Base-by-base conservation (phyloP, 2,113 vertebrate species). In the Phocoena phocoena region DNA sequence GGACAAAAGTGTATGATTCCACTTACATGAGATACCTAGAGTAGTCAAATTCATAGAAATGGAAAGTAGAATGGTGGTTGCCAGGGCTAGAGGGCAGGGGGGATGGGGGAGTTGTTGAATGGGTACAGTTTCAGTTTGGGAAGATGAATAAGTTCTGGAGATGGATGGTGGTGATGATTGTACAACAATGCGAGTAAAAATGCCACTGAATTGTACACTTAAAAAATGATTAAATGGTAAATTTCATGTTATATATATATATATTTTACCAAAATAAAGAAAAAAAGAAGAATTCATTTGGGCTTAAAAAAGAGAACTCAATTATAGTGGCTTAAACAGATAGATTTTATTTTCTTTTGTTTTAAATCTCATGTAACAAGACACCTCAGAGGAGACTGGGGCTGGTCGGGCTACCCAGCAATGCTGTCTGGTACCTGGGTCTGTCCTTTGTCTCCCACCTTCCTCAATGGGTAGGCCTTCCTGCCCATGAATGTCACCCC, bases 101-200 rank as follows among this genome's bases (percentile, higher is more conserved):
- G 70, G 41, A 33, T 87, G n/a, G 23, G 38, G 55, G 81, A 1
- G 36, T 36, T 76, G 41, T 83, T 96, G 53, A 87, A 38, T 63
- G 68, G 67, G 41, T 20, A 38, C 21, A 93, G 28, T 88, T 88
- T 93, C 60, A 41, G 7, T 97, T 68, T 90, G 68, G 65, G 65
- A 90, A 97, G 47, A 65, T 73, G 62, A 84, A 50, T 28, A 92
- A 74, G 33, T 96, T 92, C 33, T 50, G 28, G 47, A 92, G 58
- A 20, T 65, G 7, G 47, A 53, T 77, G 8, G 41, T 77, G 11
- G 15, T 88, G 44, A 47, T 88, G 33, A 20, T 67, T 67, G 14
- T 23, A 41, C 10, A 47, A 31, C 14, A 86, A 2, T 73, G 25
- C 3, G n/a, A 36, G 53, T 60, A 14, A 80, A 63, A 63, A 58